These are phyloP conservation scores for Scytalopus superciliaris DNA, from an alignment of 2,113 vertebrate genomes.

Conservation along the genomic window DNA sequence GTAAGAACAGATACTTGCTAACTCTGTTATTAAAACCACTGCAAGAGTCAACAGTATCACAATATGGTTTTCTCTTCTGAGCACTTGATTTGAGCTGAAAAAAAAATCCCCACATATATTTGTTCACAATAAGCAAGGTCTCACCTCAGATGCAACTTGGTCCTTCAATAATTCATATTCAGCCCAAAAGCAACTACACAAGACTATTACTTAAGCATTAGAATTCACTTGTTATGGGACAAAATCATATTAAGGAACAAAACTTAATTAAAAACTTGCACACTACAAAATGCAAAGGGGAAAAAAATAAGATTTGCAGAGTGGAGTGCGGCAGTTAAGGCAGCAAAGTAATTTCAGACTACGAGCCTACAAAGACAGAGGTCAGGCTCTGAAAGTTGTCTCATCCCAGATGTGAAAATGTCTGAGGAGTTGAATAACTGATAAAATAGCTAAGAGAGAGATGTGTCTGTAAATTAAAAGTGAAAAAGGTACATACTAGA, in stretches of 20 bases:
- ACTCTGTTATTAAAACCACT: not conserved
- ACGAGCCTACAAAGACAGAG: not conserved
- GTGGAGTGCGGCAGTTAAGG: not conserved
- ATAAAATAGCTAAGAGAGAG: not conserved
- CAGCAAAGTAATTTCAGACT: not conserved
- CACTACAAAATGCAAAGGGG: not conserved
- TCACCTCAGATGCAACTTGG: not conserved
- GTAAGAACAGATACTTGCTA: not conserved
- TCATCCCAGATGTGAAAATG: not conserved
- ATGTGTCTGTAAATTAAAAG: not conserved
- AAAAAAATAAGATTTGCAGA: not conserved
- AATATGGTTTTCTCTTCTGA: not conserved
- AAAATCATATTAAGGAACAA: not conserved
- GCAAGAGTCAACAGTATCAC: not conserved
- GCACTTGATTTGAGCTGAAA: not conserved
- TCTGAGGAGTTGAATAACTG: not conserved
- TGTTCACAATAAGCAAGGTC: not conserved
- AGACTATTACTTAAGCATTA: not conserved
- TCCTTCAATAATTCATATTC: not conserved
- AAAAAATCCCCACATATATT: rapidly evolving
- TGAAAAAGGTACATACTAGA: not conserved
- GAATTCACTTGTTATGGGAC: not conserved
- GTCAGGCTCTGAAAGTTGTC: not conserved
- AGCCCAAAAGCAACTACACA: not conserved
- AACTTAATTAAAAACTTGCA: not conserved